Evolutionary conservation across 2,888 invertebrate genomes (phyloP).

Genomic region (Chouioia cunea): DNA sequence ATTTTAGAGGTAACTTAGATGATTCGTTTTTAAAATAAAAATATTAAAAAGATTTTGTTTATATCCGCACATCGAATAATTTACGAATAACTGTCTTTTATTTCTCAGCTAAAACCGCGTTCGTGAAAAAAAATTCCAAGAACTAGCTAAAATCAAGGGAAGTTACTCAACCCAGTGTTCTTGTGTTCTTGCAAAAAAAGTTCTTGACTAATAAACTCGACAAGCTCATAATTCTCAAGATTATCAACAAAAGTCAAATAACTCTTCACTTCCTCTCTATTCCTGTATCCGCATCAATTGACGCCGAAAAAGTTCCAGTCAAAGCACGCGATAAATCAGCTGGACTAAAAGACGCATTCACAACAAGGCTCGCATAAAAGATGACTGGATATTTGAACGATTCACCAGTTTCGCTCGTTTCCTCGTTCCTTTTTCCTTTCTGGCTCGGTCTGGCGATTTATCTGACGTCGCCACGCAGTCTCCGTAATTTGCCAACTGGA

Average conservation of each 20-base stretch:
- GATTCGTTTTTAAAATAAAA: no score
- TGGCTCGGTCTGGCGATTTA: constrained; percentile 26
- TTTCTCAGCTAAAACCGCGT: no score
- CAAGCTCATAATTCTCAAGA: neutral
- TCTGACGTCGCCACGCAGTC: constrained; percentile 27
- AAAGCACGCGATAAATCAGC: constrained; percentile 37
- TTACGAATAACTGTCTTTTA: neutral
- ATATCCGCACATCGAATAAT: neutral
- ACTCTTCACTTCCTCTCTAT: neutral
- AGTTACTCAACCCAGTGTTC: no score
- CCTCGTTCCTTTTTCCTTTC: neutral
- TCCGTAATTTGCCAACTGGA: constrained; percentile 27
- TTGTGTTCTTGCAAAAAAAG: no score
- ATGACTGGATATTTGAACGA: neutral
- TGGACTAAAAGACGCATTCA: constrained; percentile 6
- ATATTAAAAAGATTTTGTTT: no score
- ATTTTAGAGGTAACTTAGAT: no score
- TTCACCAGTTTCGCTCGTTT: neutral
- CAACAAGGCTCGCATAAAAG: constrained; percentile 20
- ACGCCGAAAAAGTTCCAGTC: constrained; percentile 15
- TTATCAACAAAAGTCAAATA: constrained; percentile 30
- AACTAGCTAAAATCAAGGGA: no score
- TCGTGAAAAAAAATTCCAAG: no score
- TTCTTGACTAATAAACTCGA: no score
- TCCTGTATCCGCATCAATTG: constrained; percentile 27